phyloP scores from a whole-genome alignment of 2,113 vertebrate species.

The Bothrops jararaca region DNA sequence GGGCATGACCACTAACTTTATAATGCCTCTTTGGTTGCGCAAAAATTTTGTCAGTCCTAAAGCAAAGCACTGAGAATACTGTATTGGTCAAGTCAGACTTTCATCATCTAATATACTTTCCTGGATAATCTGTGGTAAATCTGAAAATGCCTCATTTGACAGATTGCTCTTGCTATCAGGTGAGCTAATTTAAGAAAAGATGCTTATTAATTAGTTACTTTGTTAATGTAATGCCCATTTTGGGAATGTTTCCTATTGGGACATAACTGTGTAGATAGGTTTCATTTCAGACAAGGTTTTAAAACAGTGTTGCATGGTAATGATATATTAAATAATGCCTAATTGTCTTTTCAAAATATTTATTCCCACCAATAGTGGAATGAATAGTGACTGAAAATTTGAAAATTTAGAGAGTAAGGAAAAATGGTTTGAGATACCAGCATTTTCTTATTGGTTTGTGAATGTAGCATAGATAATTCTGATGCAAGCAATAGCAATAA shows the following conservation, averaged over 20 bases:
- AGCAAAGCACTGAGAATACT: conserved; percentile 47
- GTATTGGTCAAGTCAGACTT: conserved; percentile 10
- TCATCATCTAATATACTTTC: conserved; percentile 19
- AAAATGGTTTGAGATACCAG: neutral
- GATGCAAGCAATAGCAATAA: neutral
- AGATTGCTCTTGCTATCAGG: conserved; percentile 76
- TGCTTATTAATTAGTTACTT: neutral
- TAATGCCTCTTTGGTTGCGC: conserved; percentile 61
- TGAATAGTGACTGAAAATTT: neutral
- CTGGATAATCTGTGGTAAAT: conserved; percentile 61
- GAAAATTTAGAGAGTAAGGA: neutral
- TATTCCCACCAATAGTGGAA: neutral
- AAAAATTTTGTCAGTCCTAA: conserved; percentile 49
- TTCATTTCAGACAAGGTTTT: neutral
- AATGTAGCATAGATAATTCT: neutral
- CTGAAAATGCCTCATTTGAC: conserved; percentile 79
- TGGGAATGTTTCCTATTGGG: neutral
- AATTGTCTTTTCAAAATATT: neutral
- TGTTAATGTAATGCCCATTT: neutral
- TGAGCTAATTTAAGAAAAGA: conserved; percentile 60
- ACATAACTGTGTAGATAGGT: neutral
- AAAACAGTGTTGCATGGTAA: neutral
- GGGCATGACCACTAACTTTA: conserved; percentile 69
- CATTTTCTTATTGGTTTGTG: neutral
- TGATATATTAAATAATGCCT: neutral